phyloP scores from a whole-genome alignment of 2,797 vertebrate genomes.

The Bradypodion ventrale region DNA sequence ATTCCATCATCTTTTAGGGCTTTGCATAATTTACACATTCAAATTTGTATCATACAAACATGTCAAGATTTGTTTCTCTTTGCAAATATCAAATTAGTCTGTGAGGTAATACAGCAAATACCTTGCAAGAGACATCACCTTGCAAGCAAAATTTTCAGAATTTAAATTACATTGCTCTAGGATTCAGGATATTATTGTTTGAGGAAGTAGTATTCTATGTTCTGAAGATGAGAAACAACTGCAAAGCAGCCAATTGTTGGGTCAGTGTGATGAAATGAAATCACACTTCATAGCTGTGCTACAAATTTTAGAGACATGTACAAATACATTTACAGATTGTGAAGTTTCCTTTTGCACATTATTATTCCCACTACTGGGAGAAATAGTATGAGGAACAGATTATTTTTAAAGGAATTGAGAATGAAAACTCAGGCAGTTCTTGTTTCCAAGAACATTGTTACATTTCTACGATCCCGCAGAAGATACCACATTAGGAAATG shows the following conservation, averaged over 20 bases:
- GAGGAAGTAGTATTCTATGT: conserved; percentile 37
- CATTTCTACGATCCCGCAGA: conserved; percentile 51
- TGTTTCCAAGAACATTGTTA: conserved; percentile 39
- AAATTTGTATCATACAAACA: neutral
- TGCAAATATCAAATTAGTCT: neutral
- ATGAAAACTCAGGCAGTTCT: conserved; percentile 39
- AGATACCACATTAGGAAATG: conserved; percentile 58
- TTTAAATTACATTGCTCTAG: conserved; percentile 19
- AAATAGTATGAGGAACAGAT: neutral
- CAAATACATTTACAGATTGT: neutral
- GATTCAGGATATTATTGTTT: conserved; percentile 36
- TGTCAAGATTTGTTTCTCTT: conserved; percentile 20
- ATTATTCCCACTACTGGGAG: neutral
- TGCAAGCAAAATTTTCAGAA: neutral
- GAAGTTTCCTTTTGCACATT: neutral
- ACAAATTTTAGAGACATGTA: conserved; percentile 6
- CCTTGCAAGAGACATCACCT: no score
- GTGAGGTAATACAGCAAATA: neutral
- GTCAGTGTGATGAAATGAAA: neutral
- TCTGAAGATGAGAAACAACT: conserved; percentile 21
- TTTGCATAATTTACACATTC: no score
- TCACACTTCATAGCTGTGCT: neutral
- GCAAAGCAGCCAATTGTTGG: conserved; percentile 11
- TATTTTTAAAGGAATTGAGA: conserved; percentile 28
- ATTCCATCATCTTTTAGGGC: no score